Evolutionary conservation across 2,797 vertebrate genomes (phyloP), one percentile per base, ranked within the genome.

Genomic region (Anabacerthia variegaticeps): DNA sequence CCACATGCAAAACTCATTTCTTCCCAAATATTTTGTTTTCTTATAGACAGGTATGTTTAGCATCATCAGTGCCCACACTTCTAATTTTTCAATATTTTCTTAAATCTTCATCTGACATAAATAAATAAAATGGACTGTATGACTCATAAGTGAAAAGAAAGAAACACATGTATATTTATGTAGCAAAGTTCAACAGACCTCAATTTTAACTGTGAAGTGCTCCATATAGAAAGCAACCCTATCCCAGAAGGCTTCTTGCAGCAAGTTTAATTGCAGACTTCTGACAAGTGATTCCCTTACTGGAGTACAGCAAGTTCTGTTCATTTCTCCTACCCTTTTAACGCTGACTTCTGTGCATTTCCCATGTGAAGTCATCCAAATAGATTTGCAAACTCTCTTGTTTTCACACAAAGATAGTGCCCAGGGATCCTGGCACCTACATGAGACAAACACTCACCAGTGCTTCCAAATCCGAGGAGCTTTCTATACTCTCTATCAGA

Each of bases 401-500:
- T 82, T 93, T 92, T 61, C 81, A 79, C 88, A 92, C 28, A 74
- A 93, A 93, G 61, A 71, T 67, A 49, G 32, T 80, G 78, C 30
- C 49, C 41, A 34, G 81, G 56, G 44, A 79, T 62, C 14, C 86
- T 83, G 85, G 52, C 52, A 74, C 52, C 61, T 67, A 8, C 22
- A 14, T 7, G 37, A 85, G 48, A 52, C 26, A 44, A 87, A 63
- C 26, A 48, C 20, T 37, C 76, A 39, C 9, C n/a, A 14, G 30
- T 24, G 36, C 22, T 87, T 75, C 67, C 63, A 68, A 41, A 62
- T 41, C 55, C 69, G 61, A 85, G 61, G 9, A 85, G 19, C 9
- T 51, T 55, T 28, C 19, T 44, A 0, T 30, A 22, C 12, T 14
- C 24, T 56, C 67, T 27, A 6, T 66, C 63, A 73, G 91, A 55